These are phyloP conservation scores for Cyclina sinensis DNA, from an alignment of 1,140 invertebrate genomes.

Conservation along the genomic window DNA sequence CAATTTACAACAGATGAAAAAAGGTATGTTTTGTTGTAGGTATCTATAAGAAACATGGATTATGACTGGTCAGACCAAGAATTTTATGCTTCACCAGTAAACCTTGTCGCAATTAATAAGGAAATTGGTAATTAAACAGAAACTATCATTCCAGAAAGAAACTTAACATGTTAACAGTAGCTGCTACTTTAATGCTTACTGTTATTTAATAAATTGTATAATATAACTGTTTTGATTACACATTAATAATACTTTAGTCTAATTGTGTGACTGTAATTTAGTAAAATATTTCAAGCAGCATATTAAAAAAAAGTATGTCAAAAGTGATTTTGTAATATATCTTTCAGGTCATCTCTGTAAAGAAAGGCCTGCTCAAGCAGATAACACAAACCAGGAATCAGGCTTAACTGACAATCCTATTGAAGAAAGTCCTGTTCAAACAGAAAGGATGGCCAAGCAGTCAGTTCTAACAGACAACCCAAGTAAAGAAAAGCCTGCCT, in stretches of 20 bases:
- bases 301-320: too few species aligned
- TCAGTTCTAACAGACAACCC: not conserved
- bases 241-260: too few species aligned
- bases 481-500: not conserved
- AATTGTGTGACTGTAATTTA: not conserved
- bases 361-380: not conserved
- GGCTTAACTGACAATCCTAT: not conserved
- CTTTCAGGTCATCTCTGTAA: not conserved
- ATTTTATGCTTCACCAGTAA: not conserved
- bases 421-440: not conserved
- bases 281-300: not conserved
- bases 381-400: not conserved
- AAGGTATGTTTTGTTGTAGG: not conserved
- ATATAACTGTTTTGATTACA: not conserved
- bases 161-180: not conserved
- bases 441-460: not conserved
- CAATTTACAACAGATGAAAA: not conserved
- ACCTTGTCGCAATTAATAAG: not conserved
- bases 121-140: not conserved
- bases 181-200: not conserved
- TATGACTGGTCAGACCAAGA: not conserved
- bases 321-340: not conserved
- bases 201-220: not conserved
- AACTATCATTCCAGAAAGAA: conserved; percentile 3
- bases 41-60: conserved; percentile 2